Evolutionary conservation across 2,888 invertebrate species (phyloP).

Genomic region (Sarcophaga subvicina): DNA sequence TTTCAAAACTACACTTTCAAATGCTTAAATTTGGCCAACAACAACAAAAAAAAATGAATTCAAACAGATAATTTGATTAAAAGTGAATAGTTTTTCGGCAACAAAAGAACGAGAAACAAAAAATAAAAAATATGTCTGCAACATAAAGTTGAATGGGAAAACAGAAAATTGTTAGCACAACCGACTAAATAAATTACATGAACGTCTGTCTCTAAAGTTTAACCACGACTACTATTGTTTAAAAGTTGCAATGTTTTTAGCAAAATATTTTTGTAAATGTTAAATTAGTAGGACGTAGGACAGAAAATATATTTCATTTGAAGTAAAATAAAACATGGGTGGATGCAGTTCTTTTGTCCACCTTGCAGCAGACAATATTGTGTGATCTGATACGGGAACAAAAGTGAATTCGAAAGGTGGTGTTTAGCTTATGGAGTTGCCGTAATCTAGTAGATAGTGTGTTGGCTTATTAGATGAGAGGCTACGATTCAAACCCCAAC

Average conservation of each 20-base stretch:
- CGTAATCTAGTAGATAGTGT: too few species aligned
- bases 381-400: too few species aligned
- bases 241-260: background rate
- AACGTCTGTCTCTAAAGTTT: slow-evolving; percentile 13
- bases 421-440: too few species aligned
- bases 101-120: background rate
- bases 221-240: background rate
- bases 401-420: too few species aligned
- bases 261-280: too few species aligned
- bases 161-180: background rate
- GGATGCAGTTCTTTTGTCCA: too few species aligned
- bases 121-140: background rate
- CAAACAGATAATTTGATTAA: slow-evolving; percentile 38
- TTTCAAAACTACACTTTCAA: slow-evolving; percentile 40
- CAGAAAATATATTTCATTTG: too few species aligned
- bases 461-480: too few species aligned
- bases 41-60: background rate
- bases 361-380: too few species aligned
- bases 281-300: too few species aligned
- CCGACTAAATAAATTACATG: background rate
- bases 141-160: background rate
- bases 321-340: too few species aligned
- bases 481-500: too few species aligned
- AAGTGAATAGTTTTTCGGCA: background rate
- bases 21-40: slow-evolving; percentile 32